These are phyloP conservation scores for Pterocles orientalis DNA, from an alignment of 2,113 vertebrate genomes.

Conservation along the genomic window DNA sequence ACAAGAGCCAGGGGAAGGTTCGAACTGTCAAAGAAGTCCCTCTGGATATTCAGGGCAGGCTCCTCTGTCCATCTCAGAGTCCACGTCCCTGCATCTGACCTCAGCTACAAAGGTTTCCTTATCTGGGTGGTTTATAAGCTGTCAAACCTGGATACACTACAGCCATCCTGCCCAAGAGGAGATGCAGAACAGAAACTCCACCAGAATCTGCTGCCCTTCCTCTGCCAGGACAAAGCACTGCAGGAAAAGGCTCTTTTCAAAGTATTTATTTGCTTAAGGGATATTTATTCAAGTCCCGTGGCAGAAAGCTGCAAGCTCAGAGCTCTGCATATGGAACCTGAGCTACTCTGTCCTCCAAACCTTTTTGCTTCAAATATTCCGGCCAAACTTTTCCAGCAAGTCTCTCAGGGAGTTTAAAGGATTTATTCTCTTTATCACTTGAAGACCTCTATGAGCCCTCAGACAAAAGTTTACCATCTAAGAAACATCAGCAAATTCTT, in stretches of 20 bases:
- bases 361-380: background rate
- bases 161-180: conserved; percentile 13
- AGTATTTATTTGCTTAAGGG: background rate
- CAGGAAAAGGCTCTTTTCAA: background rate
- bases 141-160: conserved; percentile 19
- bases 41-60: background rate
- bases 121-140: conserved; percentile 25
- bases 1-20: background rate
- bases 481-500: conserved; percentile 9
- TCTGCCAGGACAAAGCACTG: background rate
- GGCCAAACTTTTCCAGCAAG: background rate
- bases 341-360: background rate
- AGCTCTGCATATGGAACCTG: background rate
- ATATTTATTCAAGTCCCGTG: background rate
- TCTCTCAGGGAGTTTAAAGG: background rate
- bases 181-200: conserved; percentile 10
- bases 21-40: background rate
- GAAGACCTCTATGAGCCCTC: background rate
- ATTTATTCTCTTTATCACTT: background rate
- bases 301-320: background rate
- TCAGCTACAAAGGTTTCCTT: conserved; percentile 23
- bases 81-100: background rate
- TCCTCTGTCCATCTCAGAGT: background rate
- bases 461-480: background rate
- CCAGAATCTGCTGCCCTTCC: background rate